These are phyloP conservation scores for Drosophila rellima DNA, from an alignment of 2,888 invertebrate species.

Conservation along the genomic window DNA sequence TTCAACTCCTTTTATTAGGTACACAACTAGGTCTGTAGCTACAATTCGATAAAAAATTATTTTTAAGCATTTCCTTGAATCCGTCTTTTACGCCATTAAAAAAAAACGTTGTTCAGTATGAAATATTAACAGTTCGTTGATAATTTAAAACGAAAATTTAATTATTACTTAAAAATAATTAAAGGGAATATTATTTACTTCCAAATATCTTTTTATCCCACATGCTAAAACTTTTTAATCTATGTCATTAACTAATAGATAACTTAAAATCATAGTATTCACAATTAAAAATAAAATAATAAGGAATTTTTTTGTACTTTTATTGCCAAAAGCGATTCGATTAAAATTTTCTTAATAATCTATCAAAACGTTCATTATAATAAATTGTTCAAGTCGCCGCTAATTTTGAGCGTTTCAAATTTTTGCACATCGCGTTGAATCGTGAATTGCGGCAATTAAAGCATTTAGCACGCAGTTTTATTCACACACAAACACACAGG, in stretches of 20 bases:
- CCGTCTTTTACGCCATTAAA: too few species aligned
- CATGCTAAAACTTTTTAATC: not conserved
- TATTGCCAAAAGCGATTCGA: constrained; percentile 17
- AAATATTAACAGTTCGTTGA: too few species aligned
- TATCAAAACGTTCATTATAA: constrained; percentile 48
- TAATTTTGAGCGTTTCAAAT: constrained; percentile 65
- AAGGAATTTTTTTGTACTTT: not conserved
- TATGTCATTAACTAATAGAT: not conserved
- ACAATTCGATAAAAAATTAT: too few species aligned
- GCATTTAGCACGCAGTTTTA: constrained; percentile 71
- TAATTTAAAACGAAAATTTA: too few species aligned
- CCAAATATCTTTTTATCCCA: not conserved
- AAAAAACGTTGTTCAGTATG: too few species aligned
- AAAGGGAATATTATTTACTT: not conserved
- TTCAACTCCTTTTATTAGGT: not conserved
- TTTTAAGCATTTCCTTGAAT: too few species aligned
- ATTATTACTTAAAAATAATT: too few species aligned
- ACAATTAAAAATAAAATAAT: not conserved
- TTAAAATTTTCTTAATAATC: constrained; percentile 32
- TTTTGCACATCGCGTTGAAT: constrained; percentile 49
- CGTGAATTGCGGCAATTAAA: constrained; percentile 72
- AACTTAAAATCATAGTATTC: not conserved
- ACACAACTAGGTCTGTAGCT: too few species aligned
- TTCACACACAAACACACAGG: constrained; percentile 29
- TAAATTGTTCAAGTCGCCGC: constrained; percentile 58